Evolutionary conservation across 2,113 vertebrate species (phyloP).

Genomic region (Istiophorus platypterus): DNA sequence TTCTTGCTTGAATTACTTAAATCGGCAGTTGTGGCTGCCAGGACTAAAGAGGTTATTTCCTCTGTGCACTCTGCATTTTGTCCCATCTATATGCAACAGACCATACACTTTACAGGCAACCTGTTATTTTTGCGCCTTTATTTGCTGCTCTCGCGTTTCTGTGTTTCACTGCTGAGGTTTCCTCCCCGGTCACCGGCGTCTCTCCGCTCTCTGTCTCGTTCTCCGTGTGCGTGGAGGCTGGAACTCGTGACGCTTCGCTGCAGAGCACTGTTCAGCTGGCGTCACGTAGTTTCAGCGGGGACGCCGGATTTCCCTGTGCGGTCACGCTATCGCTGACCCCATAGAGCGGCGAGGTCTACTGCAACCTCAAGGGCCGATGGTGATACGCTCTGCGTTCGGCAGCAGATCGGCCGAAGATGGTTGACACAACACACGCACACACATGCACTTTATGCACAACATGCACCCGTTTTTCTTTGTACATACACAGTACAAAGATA

Average conservation of each 20-base stretch:
- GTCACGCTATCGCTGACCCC: too few species aligned
- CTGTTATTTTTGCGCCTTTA: neutral
- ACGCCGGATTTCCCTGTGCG: neutral
- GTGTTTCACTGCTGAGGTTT: neutral
- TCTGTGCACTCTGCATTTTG: too few species aligned
- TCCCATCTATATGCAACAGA: too few species aligned
- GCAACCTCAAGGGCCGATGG: neutral
- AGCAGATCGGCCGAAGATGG: neutral
- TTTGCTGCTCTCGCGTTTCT: neutral
- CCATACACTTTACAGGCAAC: neutral
- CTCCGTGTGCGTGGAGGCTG: neutral
- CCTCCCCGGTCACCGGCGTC: neutral
- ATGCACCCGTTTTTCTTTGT: too few species aligned
- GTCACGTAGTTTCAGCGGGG: too few species aligned
- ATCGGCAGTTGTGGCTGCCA: too few species aligned
- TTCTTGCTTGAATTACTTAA: too few species aligned
- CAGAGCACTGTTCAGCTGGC: neutral
- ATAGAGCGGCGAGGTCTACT: neutral
- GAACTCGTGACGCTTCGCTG: neutral
- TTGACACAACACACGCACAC: too few species aligned
- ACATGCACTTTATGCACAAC: too few species aligned
- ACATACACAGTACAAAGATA: too few species aligned
- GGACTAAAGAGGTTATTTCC: too few species aligned
- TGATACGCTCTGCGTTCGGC: neutral
- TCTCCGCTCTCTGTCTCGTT: neutral